A percentile compares a stretch with the other conserved stretches of the same genome.
These are phyloP conservation scores for Diplodus sargus DNA, from an alignment of 2,797 vertebrate species.

Conservation along the genomic window DNA sequence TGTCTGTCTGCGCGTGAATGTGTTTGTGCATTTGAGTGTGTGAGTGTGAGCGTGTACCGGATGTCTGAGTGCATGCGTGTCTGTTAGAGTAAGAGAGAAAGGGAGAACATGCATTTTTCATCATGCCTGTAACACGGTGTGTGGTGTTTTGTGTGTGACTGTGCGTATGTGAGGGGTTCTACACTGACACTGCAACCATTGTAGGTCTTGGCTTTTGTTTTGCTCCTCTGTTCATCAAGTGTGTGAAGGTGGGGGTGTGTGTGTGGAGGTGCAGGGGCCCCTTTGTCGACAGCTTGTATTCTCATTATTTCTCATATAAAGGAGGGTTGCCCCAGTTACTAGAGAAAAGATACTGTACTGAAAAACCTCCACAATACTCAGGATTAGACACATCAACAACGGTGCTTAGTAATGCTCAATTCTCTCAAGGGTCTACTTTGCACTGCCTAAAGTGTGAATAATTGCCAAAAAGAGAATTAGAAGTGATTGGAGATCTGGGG, in stretches of 20 bases:
- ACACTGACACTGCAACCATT: conserved; percentile 33
- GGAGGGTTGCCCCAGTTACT: conserved; percentile 62
- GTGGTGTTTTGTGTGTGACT: conserved; percentile 9
- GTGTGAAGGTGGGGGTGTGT: conserved; percentile 33
- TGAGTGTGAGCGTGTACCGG: neutral
- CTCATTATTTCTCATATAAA: conserved; percentile 60
- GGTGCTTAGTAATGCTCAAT: conserved; percentile 56
- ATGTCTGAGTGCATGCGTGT: neutral
- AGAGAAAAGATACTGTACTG: conserved; percentile 52
- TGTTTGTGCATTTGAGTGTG: neutral
- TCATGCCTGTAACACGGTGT: conserved; percentile 28
- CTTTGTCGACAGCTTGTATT: conserved; percentile 62
- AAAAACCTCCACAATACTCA: conserved; percentile 48
- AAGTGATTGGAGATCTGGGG: conserved; percentile 52
- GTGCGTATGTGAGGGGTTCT: conserved; percentile 9
- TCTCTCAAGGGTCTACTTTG: conserved; percentile 63
- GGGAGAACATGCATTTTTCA: conserved; percentile 54
- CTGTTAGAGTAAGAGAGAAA: conserved; percentile 5
- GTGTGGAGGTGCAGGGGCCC: conserved; percentile 38
- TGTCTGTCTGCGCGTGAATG: neutral
- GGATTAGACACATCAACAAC: conserved; percentile 65
- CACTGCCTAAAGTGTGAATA: conserved; percentile 66
- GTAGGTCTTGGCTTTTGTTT: conserved; percentile 56
- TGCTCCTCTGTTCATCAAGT: conserved; percentile 60
- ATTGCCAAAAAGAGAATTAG: conserved; percentile 69